These are phyloP conservation scores for Presbytis comata DNA, from an alignment of 2,797 vertebrate species.

Conservation along the genomic window DNA sequence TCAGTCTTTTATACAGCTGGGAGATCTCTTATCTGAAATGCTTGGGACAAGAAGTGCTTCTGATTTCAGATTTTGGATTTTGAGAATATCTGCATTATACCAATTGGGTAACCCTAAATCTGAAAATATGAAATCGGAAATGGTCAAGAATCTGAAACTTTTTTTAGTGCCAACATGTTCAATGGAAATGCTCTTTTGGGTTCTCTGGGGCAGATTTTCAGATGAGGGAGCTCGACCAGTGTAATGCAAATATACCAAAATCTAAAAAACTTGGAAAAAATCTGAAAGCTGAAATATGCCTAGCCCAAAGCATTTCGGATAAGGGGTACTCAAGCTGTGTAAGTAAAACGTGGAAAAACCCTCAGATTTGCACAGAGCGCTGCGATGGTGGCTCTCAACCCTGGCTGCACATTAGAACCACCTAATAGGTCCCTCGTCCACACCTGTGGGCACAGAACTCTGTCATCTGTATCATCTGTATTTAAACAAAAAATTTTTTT, in stretches of 20 bases:
- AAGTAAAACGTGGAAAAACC: neutral
- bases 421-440: neutral
- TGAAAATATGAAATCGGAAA: neutral
- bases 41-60: neutral
- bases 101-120: neutral
- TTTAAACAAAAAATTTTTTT: fast-evolving
- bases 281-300: neutral
- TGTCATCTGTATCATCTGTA: no score
- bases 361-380: neutral
- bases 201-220: neutral
- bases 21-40: neutral
- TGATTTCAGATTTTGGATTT: neutral
- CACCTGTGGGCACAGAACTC: neutral
- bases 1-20: neutral
- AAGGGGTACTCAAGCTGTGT: neutral
- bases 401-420: neutral
- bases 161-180: neutral
- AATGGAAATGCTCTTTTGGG: neutral
- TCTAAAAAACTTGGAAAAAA: neutral
- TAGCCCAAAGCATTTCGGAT: neutral
- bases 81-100: neutral
- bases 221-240: neutral
- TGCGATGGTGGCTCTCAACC: neutral
- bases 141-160: neutral
- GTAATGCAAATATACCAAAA: neutral